Percentiles rank a stretch among this genome's conserved stretches.
phyloP scores from a whole-genome alignment of 2,113 vertebrate genomes.

The Trematomus loennbergii region DNA sequence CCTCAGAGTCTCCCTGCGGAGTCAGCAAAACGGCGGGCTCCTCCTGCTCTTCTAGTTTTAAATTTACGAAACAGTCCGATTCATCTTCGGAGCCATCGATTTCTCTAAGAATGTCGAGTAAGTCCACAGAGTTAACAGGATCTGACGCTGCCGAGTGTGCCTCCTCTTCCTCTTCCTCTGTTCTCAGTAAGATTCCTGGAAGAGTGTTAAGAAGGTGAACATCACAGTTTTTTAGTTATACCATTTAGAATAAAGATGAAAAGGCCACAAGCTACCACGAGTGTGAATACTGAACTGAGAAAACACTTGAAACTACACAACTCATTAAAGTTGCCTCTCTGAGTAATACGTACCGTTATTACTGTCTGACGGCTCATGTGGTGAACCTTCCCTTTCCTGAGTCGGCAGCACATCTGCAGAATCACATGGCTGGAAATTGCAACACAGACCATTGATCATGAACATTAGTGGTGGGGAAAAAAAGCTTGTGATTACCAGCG shows the following conservation, averaged over 20 bases:
- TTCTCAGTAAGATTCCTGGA: slow-evolving; percentile 21
- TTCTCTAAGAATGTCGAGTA: slow-evolving; percentile 14
- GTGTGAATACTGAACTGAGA: neutral
- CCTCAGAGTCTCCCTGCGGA: slow-evolving; percentile 34
- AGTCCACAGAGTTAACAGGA: slow-evolving; percentile 29
- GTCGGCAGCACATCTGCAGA: slow-evolving; percentile 43
- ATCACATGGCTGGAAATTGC: slow-evolving; percentile 79
- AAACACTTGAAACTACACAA: neutral
- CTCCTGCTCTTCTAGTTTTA: slow-evolving; percentile 58
- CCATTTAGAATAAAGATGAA: neutral
- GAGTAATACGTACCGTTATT: slow-evolving; percentile 46
- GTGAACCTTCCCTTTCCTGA: slow-evolving; percentile 66
- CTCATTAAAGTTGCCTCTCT: neutral
- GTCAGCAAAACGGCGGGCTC: slow-evolving; percentile 37
- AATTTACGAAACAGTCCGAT: slow-evolving; percentile 10
- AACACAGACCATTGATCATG: slow-evolving; percentile 58
- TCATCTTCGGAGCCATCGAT: slow-evolving; percentile 9
- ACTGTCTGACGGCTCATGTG: slow-evolving; percentile 22
- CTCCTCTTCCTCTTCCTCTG: slow-evolving; percentile 45
- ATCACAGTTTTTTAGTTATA: neutral
- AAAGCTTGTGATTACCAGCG: slow-evolving; percentile 57
- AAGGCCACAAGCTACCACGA: neutral
- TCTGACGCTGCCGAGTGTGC: neutral
- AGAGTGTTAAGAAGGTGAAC: slow-evolving; percentile 14
- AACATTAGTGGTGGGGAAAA: slow-evolving; percentile 14